Percentiles rank a stretch among this genome's conserved stretches.
Evolutionary conservation across 1,140 invertebrate genomes (phyloP).

Genomic region (Lamellibrachia luymesi): DNA sequence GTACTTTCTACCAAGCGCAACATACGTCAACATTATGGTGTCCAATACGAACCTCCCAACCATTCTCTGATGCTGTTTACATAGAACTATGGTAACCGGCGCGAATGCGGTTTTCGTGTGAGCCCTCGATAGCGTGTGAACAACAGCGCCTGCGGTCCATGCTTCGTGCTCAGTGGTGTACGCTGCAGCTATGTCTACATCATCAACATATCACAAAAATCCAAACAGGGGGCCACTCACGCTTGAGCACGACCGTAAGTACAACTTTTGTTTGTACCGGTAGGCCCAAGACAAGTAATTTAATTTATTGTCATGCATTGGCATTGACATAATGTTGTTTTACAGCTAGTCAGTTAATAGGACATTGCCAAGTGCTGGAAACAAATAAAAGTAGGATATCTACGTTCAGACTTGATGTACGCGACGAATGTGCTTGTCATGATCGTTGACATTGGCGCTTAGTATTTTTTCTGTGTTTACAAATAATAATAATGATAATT

Average conservation of each 20-base stretch:
- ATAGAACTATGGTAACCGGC: background rate
- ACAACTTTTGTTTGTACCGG: background rate
- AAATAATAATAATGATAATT: too few species aligned
- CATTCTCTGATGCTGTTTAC: background rate
- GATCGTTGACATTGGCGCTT: too few species aligned
- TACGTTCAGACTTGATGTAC: too few species aligned
- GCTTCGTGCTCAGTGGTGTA: background rate
- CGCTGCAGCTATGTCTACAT: background rate
- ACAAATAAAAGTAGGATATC: too few species aligned
- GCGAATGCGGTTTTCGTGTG: background rate
- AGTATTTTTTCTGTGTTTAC: too few species aligned
- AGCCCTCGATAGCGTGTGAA: conserved; percentile 1
- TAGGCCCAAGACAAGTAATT: too few species aligned
- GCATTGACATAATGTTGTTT: too few species aligned
- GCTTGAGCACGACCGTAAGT: conserved; percentile 35
- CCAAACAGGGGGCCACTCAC: conserved; percentile 30
- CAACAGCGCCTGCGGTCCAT: background rate
- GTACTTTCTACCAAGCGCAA: background rate
- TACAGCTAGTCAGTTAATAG: background rate
- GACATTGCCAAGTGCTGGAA: background rate
- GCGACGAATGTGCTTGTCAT: too few species aligned
- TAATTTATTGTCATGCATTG: background rate
- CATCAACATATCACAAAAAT: conserved; percentile 20
- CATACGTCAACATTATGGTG: background rate
- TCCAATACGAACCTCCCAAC: background rate